A percentile compares a stretch with the other conserved stretches of the same genome.
Conservation (phyloP, 2,797 vertebrate genomes). For the Acrossocheilus fasciatus region DNA sequence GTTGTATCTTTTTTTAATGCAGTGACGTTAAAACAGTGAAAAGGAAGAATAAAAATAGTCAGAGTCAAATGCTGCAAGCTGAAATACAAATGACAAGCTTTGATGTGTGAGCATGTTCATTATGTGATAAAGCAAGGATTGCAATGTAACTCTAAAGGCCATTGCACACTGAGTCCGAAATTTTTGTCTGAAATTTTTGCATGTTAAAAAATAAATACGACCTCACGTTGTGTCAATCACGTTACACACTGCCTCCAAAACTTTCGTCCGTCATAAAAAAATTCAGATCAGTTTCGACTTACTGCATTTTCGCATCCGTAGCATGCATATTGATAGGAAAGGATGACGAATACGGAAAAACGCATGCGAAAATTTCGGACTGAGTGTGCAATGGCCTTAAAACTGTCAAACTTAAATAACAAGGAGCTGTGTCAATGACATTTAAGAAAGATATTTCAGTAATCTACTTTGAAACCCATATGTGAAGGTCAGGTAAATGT, state of each 20-base stretch:
- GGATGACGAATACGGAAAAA: no score
- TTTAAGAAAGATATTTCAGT: neutral
- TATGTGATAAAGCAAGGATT: neutral
- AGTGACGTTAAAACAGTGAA: neutral
- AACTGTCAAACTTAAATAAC: neutral
- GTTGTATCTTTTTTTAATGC: slow-evolving; percentile 29
- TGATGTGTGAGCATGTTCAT: neutral
- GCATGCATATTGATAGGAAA: no score
- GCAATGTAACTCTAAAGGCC: no score
- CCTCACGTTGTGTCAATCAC: no score
- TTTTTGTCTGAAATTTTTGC: no score
- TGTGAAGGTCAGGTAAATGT: neutral
- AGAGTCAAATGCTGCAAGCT: neutral
- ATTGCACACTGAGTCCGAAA: no score
- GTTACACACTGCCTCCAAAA: no score
- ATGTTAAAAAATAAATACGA: no score
- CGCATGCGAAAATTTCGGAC: no score
- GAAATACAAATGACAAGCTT: neutral
- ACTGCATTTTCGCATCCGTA: no score
- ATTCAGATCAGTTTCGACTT: no score
- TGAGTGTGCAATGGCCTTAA: neutral
- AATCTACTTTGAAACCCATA: neutral
- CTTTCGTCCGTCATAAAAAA: no score
- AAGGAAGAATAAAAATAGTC: neutral
- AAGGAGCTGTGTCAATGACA: neutral